A percentile compares a stretch with the other conserved stretches of the same genome.
These are phyloP conservation scores for Diplolepis rosae DNA, from an alignment of 2,888 invertebrate species.

Conservation along the genomic window DNA sequence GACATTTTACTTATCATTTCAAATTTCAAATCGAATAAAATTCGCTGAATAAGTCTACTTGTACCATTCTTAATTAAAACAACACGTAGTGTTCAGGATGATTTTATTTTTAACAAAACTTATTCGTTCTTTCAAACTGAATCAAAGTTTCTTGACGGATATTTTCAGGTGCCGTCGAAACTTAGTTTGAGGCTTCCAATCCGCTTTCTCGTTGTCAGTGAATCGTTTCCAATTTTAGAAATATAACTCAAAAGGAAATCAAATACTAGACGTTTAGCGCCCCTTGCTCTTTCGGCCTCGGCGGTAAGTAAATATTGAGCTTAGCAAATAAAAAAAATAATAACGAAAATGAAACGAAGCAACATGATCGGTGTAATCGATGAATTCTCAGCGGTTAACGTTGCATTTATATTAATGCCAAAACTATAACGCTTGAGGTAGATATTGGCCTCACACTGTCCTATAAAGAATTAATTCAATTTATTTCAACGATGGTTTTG, in stretches of 20 bases:
- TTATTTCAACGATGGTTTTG: constrained; percentile 26
- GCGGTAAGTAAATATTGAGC: constrained; percentile 51
- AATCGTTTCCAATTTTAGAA: background rate
- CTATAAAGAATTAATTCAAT: constrained; percentile 43
- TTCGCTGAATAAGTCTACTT: constrained; percentile 46
- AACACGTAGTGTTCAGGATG: constrained; percentile 38
- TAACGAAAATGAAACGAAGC: constrained; percentile 17
- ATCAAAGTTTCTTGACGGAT: constrained; percentile 14
- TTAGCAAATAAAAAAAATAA: constrained; percentile 44
- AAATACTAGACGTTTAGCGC: constrained; percentile 42
- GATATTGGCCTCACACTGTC: constrained; percentile 49
- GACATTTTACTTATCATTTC: constrained; percentile 40
- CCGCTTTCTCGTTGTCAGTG: background rate
- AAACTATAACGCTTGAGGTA: constrained; percentile 45
- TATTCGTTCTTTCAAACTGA: background rate
- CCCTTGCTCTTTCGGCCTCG: constrained; percentile 49
- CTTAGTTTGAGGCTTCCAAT: background rate
- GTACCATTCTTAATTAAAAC: constrained; percentile 40
- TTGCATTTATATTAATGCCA: constrained; percentile 40
- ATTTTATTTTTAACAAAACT: background rate
- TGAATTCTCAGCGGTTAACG: constrained; percentile 45
- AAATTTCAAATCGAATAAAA: constrained; percentile 44
- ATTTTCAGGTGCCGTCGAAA: constrained; percentile 20
- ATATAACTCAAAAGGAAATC: constrained; percentile 39
- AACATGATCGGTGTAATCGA: constrained; percentile 41